These are phyloP conservation scores for Dysmachus trigonus DNA, from an alignment of 2,888 invertebrate genomes.

Conservation along the genomic window DNA sequence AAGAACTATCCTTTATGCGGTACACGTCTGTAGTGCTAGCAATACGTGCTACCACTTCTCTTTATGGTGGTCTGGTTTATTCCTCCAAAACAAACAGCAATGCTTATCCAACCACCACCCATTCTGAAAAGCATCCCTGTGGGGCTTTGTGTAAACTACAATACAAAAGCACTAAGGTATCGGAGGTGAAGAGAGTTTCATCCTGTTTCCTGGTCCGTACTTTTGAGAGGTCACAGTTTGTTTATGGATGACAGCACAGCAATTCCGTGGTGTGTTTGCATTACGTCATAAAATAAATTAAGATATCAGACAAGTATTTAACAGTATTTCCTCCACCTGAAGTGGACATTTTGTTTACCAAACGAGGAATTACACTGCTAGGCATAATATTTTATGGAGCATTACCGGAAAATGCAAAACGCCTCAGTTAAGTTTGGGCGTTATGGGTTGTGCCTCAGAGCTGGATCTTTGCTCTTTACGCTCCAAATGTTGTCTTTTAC, in stretches of 20 bases:
- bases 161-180: not conserved
- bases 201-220: not conserved
- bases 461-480: not conserved
- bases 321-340: conserved; percentile 16
- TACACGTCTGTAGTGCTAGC: conserved; percentile 19
- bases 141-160: conserved; percentile 23
- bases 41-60: conserved; percentile 28
- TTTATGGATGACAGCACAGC: conserved; percentile 27
- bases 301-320: conserved; percentile 37
- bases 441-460: not conserved
- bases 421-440: not conserved
- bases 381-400: conserved; percentile 16
- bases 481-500: not conserved
- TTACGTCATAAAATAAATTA: conserved; percentile 34
- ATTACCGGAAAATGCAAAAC: conserved; percentile 14
- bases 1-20: conserved; percentile 25
- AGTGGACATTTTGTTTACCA: conserved; percentile 31
- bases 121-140: conserved; percentile 22
- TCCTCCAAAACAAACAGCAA: conserved; percentile 22
- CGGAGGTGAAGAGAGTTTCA: conserved; percentile 19
- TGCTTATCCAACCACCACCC: conserved; percentile 19
- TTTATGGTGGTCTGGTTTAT: conserved; percentile 36
- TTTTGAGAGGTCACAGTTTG: conserved; percentile 31
- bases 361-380: conserved; percentile 16
- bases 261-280: conserved; percentile 26